These are phyloP conservation scores for Mechanitis mazaeus DNA, from an alignment of 2,888 invertebrate species.

Conservation along the genomic window DNA sequence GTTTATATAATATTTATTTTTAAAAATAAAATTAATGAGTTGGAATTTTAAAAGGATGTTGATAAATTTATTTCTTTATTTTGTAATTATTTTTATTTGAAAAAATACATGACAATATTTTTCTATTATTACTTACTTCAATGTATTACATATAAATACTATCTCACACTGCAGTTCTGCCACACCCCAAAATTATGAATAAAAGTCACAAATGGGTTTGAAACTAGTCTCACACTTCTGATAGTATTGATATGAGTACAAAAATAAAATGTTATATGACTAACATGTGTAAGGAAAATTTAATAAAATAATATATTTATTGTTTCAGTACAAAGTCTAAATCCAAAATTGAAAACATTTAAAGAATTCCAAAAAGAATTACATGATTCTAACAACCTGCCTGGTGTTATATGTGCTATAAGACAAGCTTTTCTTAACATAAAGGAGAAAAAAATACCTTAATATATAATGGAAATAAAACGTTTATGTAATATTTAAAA, in stretches of 20 bases:
- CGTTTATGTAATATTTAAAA: constrained; percentile 16
- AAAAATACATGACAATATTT: too few species aligned
- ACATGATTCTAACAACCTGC: constrained; percentile 56
- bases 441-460: constrained; percentile 23
- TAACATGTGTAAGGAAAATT: neutral
- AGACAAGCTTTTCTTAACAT: constrained; percentile 47
- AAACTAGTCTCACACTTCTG: too few species aligned
- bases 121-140: too few species aligned
- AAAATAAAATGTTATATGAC: too few species aligned
- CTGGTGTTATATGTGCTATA: constrained; percentile 54
- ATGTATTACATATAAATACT: too few species aligned
- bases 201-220: too few species aligned
- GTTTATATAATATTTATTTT: constrained; percentile 32
- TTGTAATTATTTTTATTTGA: too few species aligned
- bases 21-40: neutral
- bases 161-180: too few species aligned
- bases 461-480: constrained; percentile 8
- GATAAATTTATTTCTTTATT: too few species aligned
- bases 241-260: too few species aligned
- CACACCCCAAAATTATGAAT: too few species aligned
- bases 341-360: constrained; percentile 47
- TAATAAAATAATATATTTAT: constrained; percentile 7
- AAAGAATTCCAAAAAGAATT: constrained; percentile 52
- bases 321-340: constrained; percentile 52
- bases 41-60: too few species aligned